Base-by-base conservation (phyloP, 1,140 invertebrate species). In the Pseudomyrmex flavicornis region DNA sequence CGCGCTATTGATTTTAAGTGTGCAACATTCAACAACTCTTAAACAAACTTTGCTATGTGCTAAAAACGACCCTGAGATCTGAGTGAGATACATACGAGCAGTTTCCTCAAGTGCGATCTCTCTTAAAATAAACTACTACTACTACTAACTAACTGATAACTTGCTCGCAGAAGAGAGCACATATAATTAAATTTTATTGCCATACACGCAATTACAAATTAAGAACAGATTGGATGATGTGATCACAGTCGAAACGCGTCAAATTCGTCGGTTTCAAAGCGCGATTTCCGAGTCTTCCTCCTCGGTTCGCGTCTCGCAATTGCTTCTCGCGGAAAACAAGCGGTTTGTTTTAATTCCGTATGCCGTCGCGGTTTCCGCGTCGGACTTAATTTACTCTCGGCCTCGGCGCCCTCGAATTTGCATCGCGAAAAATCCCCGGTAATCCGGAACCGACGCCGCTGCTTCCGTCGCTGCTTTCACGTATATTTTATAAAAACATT, bases 331-430 rank as follows among this genome's bases (percentile, higher is more conserved):
- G 17, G 74, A 74, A 83, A 62, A 22, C 63, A 48, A 17, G 54
- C 46, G 58, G 35, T 76, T 56, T 56, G 46, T 83, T 83, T 84
- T 85, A 76, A 85, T 83, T 85, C 59, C 82, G 56, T 56, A 62
- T 83, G 72, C 70, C 65, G 65, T 50, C 48, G 84, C 15, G 70
- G 44, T 75, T 62, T 59, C 7, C 26, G 52, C 26, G 52, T 22
- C 35, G 82, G 72, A 58, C 79, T 85, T 83, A 83, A 70, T 70
- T 85, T 84, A 35, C 13, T 52, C 20, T 13, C 10, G 44, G 62
- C 20, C 20, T 13, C 10, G 44, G 62, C 20, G 58, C 20, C 35
- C 65, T 63, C 22, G 50, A 69, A 84, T 85, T 83, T 85, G 72
- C 72, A 84, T 83, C 56, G 52, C 56, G 58, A 62, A 83, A 85